Percentiles rank a stretch among this genome's conserved stretches.
Evolutionary conservation across 1,140 invertebrate species (phyloP).

Genomic region (Pseudobourletiella spinata): DNA sequence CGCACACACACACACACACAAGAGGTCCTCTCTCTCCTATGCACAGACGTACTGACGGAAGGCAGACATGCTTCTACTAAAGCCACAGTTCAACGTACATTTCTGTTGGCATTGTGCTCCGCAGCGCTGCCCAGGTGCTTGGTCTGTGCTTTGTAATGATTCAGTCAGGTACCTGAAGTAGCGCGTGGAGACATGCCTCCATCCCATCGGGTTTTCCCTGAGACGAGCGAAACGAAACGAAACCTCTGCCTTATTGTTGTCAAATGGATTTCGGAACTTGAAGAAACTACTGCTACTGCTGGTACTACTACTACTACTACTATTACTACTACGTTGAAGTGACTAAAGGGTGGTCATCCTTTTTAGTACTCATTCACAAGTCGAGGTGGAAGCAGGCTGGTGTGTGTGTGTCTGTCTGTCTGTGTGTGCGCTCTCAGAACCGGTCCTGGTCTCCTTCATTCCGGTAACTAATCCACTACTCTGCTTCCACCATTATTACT

Average conservation of each 20-base stretch:
- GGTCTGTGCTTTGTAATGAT: constrained; percentile 48
- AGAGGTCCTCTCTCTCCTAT: no score
- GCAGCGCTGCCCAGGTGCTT: constrained; percentile 53
- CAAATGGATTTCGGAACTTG: background rate
- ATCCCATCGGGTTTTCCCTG: constrained; percentile 1
- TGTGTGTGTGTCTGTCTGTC: no score
- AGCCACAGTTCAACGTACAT: background rate
- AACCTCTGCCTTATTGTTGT: background rate
- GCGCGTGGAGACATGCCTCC: constrained; percentile 65
- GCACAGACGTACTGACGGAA: no score
- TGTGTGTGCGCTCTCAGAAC: no score
- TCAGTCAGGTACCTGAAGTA: constrained; percentile 96
- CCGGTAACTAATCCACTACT: no score
- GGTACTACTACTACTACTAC: no score
- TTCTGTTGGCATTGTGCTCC: constrained; percentile 23
- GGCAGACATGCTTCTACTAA: background rate
- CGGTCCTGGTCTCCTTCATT: no score
- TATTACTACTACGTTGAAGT: background rate
- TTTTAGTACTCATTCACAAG: background rate
- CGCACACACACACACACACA: no score
- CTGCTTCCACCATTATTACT: no score
- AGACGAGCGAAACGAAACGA: background rate
- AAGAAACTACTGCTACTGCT: no score
- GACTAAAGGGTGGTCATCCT: background rate
- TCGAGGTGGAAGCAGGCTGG: no score